Base-by-base conservation (phyloP, 1,140 invertebrate species). In the Conopomorpha cramerella region DNA sequence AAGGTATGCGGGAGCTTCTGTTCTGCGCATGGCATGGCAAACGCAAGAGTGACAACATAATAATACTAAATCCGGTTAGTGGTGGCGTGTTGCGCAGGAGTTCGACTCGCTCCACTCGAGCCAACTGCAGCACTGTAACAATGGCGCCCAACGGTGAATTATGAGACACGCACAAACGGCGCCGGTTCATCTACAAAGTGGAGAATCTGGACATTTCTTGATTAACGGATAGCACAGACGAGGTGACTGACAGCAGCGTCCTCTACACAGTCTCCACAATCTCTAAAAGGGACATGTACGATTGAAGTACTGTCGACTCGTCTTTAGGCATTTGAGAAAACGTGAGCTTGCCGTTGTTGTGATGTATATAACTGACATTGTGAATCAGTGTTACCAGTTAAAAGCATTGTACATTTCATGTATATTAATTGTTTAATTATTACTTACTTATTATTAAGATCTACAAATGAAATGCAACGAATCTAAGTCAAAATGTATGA, bases 1-100 rank as follows among this genome's bases (percentile, higher is more conserved):
- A 84, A 54, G 84, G 84, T 3, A 88, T 87, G 85, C 70, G 80
- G 23, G 86, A 89, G 54, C 66, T 89, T 8, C 42, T 88, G 2
- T 76, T 83, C 30, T 87, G 86, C 53, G 70, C 62, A 16, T 74
- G 59, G 36, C 56, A 66, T n/a, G 54, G 61, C 0, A 70, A 77
- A 39, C 64, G 58, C 28, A 76, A 70, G 40, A 64, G 52, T 25
- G 66, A 70, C 28, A 72, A 77, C 40, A 43, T 72, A 39, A 67
- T 78, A 32, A 26, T 78, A 3, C 51, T 73, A 32, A 74, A 77
- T 26, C 59, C 65, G 0, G 72, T 77, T 3, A 71, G 65, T 1
- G 71, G 65, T 2, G 57, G 42, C 2, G 68, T 49, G 0, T 37
- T 79, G 17, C 50, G 72, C 11, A 38, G 77, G 3, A 79, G 77